Evolutionary conservation across 1,140 invertebrate genomes (phyloP), one percentile per base, ranked within the genome.

Genomic region (Solenopsis invicta): DNA sequence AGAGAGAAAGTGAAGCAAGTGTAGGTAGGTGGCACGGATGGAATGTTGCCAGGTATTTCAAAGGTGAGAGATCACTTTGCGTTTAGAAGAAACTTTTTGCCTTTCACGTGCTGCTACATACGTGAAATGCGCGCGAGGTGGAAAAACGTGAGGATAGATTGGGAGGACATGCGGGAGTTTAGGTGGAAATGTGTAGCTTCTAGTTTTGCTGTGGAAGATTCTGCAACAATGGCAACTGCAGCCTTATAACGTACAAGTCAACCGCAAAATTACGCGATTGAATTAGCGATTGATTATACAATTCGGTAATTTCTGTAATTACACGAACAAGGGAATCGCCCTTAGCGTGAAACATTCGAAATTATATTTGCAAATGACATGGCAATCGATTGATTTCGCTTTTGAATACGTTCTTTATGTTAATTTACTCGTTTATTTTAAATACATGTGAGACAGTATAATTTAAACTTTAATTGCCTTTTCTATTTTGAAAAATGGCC

Each of bases 21-120:
- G 54, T 21, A 54, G 61, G 61, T 56, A 76, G 67, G 66, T 18
- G 52, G 62, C 74, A 76, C 48, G 66, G 66, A 50, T 69, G 71
- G 76, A 87, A 89, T 87, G 71, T 77, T 76, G 76, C 56, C 66
- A 69, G 72, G 66, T 84, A 87, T 89, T 90, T 89, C 66, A 90
- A 90, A 89, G 85, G 88, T 89, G 85, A 90, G 76, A 89, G 89
- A 90, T 78, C 88, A 90, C 86, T 90, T 87, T 87, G 74, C 85
- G 78, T 77, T 89, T 82, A 71, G 66, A 61, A 84, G 78, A 81
- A 89, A 90, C 77, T 87, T 78, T 56, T 90, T 86, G 59, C 80
- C 74, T 87, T 89, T 89, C 56, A 77, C 76, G 37, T 89, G 72
- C 86, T 75, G 86, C 74, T 89, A 89, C 84, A 89, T 89, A 80